phyloP scores from a whole-genome alignment of 2,888 invertebrate species.

The Drosophila tripunctata region DNA sequence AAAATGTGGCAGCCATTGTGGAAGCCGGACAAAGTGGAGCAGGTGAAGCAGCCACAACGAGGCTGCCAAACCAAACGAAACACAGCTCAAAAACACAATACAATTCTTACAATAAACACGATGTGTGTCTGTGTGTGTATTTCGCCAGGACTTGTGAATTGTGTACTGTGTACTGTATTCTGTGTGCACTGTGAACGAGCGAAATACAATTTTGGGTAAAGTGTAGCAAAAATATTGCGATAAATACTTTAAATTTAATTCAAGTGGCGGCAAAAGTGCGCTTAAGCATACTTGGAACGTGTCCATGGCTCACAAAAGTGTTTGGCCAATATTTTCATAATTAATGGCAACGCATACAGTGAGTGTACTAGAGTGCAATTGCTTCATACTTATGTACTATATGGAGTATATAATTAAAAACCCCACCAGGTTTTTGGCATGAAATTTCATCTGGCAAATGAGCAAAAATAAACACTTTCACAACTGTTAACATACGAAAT shows the following conservation, averaged over 20 bases:
- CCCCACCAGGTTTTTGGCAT: conserved; percentile 28
- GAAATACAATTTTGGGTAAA: conserved; percentile 68
- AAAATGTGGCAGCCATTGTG: conserved; percentile 32
- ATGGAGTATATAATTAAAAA: conserved; percentile 56
- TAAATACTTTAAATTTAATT: conserved; percentile 76
- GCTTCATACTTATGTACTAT: conserved; percentile 7
- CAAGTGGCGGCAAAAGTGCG: conserved; percentile 49
- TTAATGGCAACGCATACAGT: conserved; percentile 66
- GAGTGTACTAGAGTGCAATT: conserved; percentile 35
- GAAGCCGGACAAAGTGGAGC: conserved; percentile 27
- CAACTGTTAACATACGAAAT: neutral
- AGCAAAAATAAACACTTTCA: neutral
- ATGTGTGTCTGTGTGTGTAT: conserved; percentile 20
- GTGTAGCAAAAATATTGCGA: conserved; percentile 75
- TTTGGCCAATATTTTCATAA: conserved; percentile 78
- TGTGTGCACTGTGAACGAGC: conserved; percentile 17
- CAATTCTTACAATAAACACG: conserved; percentile 41
- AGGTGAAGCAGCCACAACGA: conserved; percentile 26
- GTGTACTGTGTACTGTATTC: conserved; percentile 17
- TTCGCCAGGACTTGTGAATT: conserved; percentile 42
- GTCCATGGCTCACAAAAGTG: conserved; percentile 54
- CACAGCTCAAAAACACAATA: conserved; percentile 54
- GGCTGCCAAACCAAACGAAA: conserved; percentile 40
- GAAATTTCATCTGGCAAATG: neutral
- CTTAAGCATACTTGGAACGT: conserved; percentile 40